Evolutionary conservation across 2,888 invertebrate genomes (phyloP), one percentile per base, ranked within the genome.

Genomic region (Isotomurus palustris): DNA sequence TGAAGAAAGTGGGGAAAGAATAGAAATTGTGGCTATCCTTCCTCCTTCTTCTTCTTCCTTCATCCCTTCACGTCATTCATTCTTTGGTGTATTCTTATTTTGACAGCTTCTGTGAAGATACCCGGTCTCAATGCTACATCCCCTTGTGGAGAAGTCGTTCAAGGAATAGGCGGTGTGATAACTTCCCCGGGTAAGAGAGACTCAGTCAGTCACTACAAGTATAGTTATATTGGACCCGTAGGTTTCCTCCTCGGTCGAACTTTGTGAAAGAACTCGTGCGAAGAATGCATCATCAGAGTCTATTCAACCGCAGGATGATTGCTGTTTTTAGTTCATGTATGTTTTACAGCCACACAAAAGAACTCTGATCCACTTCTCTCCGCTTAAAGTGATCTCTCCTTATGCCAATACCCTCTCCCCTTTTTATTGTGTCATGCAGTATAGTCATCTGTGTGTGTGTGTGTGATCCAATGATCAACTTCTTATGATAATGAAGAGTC

Each of bases 111-210:
- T 57, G 66, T 68, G 21, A 61, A 59, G 22, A 58, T 60, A 19
- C 67, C 69, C 43, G 52, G 56, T 54, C 67, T 73, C 14, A 71
- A 72, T 48, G 72, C 73, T 1, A 62, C 64, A 17, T 68, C 71
- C 12, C 70, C 70, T 21, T 75, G 75, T 64, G 74, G 74, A 1
- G 73, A 73, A 1, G 65, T 70, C 25, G 64, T 71, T 27, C 68
- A 66, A 36, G 74, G 74, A 2, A 64, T 70, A 5, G 74, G 75
- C 2, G 77, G 76, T 3, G 71, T 73, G n/a, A 73, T 78, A 36
- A 66, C 66, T 5, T 76, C 75, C 21, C 78, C 78, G 4, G 76
- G 68, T 68, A 29, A 48, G 48, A 21, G 10, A 21, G 24, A 38
- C 36, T 28, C 36, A 50, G 25, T 50, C 40, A 22, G 22, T 43